phyloP scores from a whole-genome alignment of 2,888 invertebrate species.

The Cosmia trapezina region DNA sequence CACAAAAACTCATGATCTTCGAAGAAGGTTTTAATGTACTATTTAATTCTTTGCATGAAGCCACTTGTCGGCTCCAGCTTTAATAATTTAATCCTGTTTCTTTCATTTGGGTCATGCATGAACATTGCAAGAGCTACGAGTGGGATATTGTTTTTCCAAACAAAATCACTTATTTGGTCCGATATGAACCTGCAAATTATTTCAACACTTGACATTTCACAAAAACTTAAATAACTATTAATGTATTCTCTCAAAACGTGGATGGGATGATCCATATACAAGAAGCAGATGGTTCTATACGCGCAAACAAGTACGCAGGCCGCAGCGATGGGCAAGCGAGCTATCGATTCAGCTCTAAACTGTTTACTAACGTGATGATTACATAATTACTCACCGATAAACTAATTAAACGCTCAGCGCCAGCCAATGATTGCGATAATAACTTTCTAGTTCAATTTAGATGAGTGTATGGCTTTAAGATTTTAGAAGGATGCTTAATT shows the following conservation, averaged over 20 bases:
- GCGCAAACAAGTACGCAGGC: slow-evolving; percentile 1
- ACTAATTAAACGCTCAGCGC: slow-evolving; percentile 39
- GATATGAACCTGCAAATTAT: not conserved
- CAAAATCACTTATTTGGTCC: slow-evolving; percentile 16
- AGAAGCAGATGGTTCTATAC: not conserved
- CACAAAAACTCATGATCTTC: not conserved
- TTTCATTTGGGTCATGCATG: slow-evolving; percentile 44
- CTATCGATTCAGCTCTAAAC: slow-evolving; percentile 53
- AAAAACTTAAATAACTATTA: not conserved
- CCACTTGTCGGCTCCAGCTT: slow-evolving; percentile 34
- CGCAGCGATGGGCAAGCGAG: slow-evolving; percentile 22
- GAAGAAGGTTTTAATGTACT: slow-evolving; percentile 20
- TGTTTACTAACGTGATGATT: slow-evolving; percentile 51
- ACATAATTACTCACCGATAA: slow-evolving; percentile 53
- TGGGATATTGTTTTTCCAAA: slow-evolving; percentile 23
- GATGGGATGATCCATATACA: not conserved
- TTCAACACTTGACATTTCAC: not conserved
- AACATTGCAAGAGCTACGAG: slow-evolving; percentile 25
- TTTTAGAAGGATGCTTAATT: slow-evolving; percentile 23
- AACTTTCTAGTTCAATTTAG: slow-evolving; percentile 31
- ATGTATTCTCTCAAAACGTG: slow-evolving; percentile 5
- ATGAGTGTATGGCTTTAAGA: slow-evolving; percentile 19
- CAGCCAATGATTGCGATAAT: slow-evolving; percentile 45
- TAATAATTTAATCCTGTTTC: slow-evolving; percentile 53
- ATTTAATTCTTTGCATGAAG: slow-evolving; percentile 38